Conservation (phyloP, 2,113 vertebrate genomes). For the Sylvicapra grimmia region DNA sequence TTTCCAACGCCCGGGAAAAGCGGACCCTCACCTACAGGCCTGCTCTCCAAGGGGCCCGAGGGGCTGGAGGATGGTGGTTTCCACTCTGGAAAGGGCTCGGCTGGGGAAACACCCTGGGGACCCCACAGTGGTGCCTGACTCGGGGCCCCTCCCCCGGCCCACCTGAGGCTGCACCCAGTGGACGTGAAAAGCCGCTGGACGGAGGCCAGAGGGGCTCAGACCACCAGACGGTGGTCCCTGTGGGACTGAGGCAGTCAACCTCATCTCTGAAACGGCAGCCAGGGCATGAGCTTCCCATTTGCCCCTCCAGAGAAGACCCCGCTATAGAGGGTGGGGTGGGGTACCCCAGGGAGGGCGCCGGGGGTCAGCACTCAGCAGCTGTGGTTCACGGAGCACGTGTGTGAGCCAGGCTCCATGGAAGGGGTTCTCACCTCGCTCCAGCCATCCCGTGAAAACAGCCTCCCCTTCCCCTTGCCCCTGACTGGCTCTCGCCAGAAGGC, state of each 20-base stretch:
- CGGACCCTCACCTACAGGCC: rapidly evolving
- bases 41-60: not conserved
- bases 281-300: not conserved
- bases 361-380: not conserved
- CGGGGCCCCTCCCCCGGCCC: not conserved
- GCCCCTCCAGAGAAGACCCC: not conserved
- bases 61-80: not conserved
- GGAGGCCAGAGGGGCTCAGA: not conserved
- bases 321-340: not conserved
- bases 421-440: too few species aligned
- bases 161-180: not conserved
- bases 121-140: not conserved
- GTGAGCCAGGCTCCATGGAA: rapidly evolving
- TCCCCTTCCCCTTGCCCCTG: not conserved
- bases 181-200: rapidly evolving
- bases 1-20: not conserved
- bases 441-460: rapidly evolving
- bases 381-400: rapidly evolving
- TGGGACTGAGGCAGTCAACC: rapidly evolving
- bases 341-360: rapidly evolving
- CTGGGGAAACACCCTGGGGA: not conserved
- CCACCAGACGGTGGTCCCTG: too few species aligned
- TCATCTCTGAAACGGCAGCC: not conserved
- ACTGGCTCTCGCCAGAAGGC: rapidly evolving
- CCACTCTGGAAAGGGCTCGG: rapidly evolving